Base-by-base conservation (phyloP, 2,113 vertebrate species). In the Dryoscopus gambensis region DNA sequence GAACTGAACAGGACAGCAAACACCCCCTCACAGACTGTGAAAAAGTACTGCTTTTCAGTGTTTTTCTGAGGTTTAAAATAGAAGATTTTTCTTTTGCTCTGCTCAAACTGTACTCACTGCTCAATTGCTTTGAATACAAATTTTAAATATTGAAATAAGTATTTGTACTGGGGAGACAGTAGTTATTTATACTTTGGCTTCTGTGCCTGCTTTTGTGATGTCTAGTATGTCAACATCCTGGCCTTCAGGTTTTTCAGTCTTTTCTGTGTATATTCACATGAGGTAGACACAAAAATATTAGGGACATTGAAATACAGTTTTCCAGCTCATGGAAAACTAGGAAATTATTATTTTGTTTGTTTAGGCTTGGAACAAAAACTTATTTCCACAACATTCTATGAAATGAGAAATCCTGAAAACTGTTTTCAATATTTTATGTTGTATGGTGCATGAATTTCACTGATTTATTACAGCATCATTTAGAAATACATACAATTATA, bases 81-180 rank as follows among this genome's bases (percentile, higher is more conserved):
- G 8, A 13, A 67, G 25, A 50, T 37, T 86, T 77, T 15, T 30
- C 23, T 73, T 82, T 53, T 16, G 1, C 8, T 33, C 46, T 77
- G 15, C n/a, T 92, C 27, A 74, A 76, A 47, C 11, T 33, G 5
- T n/a, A 9, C 18, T 73, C 11, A 15, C 28, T 65, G 11, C 21
- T 11, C 5, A 67, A 7, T 74, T 73, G 44, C 0, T 0, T 10
- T 56, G 49, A 75, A 64, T 30, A 30, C 1, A 77, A 62, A 28
- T 77, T 82, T 46, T 50, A 75, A 73, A 39, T 47, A 7, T 53
- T 49, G 30, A 89, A 89, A 75, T n/a, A 64, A 57, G 6, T 69
- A 22, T 86, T 86, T 80, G 25, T 53, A 27, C 23, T 49, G 55
- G 59, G 60, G 31, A 69, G 15, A 63, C 2, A 13, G 11, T 40